These are phyloP conservation scores for Apostichopus californicus DNA, from an alignment of 35 echinoderm and acorn worm genomes.

Conservation along the genomic window DNA sequence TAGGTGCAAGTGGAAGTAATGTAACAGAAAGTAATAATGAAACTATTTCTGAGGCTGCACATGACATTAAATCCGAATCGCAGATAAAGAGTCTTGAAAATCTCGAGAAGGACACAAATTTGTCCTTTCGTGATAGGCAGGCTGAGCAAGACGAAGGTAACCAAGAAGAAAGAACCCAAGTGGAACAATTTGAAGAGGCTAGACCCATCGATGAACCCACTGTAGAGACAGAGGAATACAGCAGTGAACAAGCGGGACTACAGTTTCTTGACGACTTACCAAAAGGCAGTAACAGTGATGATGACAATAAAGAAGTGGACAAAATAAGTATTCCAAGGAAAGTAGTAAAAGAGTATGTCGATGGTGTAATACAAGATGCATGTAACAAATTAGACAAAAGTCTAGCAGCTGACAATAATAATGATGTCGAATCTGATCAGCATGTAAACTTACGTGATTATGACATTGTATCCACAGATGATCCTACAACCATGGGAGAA, in stretches of 20 bases:
- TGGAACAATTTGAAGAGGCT: neutral
- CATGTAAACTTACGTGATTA: neutral
- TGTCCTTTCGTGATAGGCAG: neutral
- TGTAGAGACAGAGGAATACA: neutral
- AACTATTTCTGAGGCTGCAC: neutral
- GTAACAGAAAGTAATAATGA: neutral
- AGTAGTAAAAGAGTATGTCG: neutral
- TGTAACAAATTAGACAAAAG: neutral
- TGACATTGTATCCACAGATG: neutral
- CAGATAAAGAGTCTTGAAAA: neutral
- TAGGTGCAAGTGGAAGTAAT: neutral
- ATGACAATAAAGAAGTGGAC: neutral
- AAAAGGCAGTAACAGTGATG: neutral
- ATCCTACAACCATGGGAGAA: neutral
- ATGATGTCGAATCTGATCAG: neutral
- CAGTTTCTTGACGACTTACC: neutral
- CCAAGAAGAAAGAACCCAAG: neutral
- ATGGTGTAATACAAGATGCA: slow-evolving; percentile 4
- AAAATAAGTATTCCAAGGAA: neutral
- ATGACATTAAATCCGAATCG: neutral
- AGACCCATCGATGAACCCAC: neutral
- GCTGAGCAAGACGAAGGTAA: neutral
- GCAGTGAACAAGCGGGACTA: neutral
- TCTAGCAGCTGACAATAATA: neutral
- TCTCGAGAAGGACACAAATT: neutral